A percentile compares a stretch with the other conserved stretches of the same genome.
Conservation (phyloP, 2,797 vertebrate genomes). For the Erethizon dorsatum region DNA sequence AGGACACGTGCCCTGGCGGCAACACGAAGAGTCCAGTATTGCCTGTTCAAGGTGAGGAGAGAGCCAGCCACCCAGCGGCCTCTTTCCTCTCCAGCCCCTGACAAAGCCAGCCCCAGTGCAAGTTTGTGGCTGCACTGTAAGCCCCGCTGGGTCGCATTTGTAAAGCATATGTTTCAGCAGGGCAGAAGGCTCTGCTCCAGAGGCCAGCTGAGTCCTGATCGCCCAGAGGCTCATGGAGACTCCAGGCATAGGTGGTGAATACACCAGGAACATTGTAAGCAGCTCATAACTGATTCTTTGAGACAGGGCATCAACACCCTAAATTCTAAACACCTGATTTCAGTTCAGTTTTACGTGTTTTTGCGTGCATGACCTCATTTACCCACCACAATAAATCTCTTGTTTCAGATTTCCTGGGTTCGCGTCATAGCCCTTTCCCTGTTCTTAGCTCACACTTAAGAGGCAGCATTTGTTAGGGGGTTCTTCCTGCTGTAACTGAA, state of each 20-base stretch:
- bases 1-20: rapidly evolving
- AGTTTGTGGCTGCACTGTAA: rapidly evolving
- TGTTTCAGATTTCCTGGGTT: rapidly evolving
- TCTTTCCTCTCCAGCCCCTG: neutral
- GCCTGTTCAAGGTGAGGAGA: neutral
- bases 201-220: neutral
- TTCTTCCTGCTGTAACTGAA: neutral
- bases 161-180: neutral
- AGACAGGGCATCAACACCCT: neutral
- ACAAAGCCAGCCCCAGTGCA: too few species aligned
- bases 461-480: neutral
- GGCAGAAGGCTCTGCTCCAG: too few species aligned
- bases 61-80: neutral
- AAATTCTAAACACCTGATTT: neutral
- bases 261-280: neutral
- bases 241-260: neutral
- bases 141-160: neutral
- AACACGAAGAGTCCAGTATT: rapidly evolving
- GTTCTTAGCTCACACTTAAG: neutral
- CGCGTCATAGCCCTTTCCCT: neutral
- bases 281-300: rapidly evolving
- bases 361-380: neutral
- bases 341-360: neutral
- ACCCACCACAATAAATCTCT: rapidly evolving
- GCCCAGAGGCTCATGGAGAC: rapidly evolving